These are phyloP conservation scores for Oscarella lobularis DNA, from an alignment of 37 sponge, comb jelly and placozoan species.

Conservation along the genomic window DNA sequence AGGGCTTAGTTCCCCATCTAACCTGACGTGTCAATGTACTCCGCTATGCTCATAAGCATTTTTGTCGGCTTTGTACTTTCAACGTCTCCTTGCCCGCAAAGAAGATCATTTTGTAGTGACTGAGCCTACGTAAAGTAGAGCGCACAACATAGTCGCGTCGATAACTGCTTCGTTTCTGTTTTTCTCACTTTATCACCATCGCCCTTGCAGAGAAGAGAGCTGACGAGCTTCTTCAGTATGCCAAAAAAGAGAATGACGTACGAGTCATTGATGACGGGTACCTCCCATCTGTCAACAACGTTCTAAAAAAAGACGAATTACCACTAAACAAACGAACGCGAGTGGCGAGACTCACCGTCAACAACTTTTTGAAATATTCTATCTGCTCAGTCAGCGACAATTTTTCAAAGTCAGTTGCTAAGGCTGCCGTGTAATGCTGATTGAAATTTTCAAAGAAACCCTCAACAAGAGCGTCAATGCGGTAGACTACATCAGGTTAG, in stretches of 20 bases:
- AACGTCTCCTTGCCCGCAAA: constrained; percentile 86
- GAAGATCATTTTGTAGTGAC: constrained; percentile 76
- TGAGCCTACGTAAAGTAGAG: constrained; percentile 25
- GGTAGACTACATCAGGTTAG: constrained; percentile 27
- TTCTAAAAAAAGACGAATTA: too few relatives aligned
- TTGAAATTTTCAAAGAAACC: constrained; percentile 57
- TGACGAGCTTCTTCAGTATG: constrained; percentile 57
- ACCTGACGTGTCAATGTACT: constrained; percentile 46
- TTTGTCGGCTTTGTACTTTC: constrained; percentile 86
- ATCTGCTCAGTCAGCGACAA: constrained; percentile 47
- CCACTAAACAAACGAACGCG: not conserved
- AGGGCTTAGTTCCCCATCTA: too few relatives aligned
- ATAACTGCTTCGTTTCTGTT: too few relatives aligned
- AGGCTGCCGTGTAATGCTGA: constrained; percentile 37
- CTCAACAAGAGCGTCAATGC: constrained; percentile 56
- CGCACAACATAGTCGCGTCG: not conserved
- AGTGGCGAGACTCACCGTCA: constrained; percentile 22
- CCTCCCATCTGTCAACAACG: constrained; percentile 58
- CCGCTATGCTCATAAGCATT: constrained; percentile 65
- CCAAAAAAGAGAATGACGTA: constrained; percentile 88
- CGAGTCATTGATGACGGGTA: constrained; percentile 66
- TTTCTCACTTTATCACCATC: not conserved
- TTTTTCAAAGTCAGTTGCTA: constrained; percentile 35
- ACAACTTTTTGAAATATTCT: constrained; percentile 43
- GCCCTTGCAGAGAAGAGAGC: constrained; percentile 14